Percentiles rank a stretch among this genome's conserved stretches.
phyloP scores from a whole-genome alignment of 1,140 invertebrate genomes.

The Paralvinella palmiformis region DNA sequence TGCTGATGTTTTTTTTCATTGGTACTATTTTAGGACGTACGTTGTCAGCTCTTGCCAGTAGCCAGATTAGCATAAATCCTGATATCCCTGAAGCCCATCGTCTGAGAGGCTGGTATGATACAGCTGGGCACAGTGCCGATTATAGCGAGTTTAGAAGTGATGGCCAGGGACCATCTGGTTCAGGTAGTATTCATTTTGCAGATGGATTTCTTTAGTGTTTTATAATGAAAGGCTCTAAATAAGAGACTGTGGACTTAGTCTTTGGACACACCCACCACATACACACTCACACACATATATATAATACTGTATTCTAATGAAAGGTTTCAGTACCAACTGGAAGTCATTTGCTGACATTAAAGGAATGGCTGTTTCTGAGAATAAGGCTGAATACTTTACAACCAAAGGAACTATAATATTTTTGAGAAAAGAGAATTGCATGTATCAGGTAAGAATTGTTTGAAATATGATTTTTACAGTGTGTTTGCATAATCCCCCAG shows the following conservation, averaged over 20 bases:
- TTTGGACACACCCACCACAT: slow-evolving; percentile 20
- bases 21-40: slow-evolving; percentile 37
- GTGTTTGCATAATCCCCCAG: too few species aligned
- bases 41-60: slow-evolving; percentile 39
- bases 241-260: too few species aligned
- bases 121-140: slow-evolving; percentile 54
- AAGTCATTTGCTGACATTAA: slow-evolving; percentile 69
- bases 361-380: slow-evolving; percentile 52
- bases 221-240: too few species aligned
- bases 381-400: slow-evolving; percentile 74
- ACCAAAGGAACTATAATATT: slow-evolving; percentile 64
- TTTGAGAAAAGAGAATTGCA: slow-evolving; percentile 68
- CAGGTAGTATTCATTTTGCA: background rate
- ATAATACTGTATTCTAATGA: slow-evolving; percentile 9
- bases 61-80: slow-evolving; percentile 67
- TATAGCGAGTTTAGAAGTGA: slow-evolving; percentile 25
- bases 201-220: too few species aligned
- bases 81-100: slow-evolving; percentile 80
- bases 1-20: too few species aligned
- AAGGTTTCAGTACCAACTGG: slow-evolving; percentile 47
- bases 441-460: slow-evolving; percentile 59
- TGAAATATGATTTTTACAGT: too few species aligned
- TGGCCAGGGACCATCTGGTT: background rate
- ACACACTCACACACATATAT: too few species aligned
- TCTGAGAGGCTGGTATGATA: slow-evolving; percentile 84